These are phyloP conservation scores for Cryptomyrus ogoouensis DNA, from an alignment of 2,113 vertebrate species.

Conservation along the genomic window DNA sequence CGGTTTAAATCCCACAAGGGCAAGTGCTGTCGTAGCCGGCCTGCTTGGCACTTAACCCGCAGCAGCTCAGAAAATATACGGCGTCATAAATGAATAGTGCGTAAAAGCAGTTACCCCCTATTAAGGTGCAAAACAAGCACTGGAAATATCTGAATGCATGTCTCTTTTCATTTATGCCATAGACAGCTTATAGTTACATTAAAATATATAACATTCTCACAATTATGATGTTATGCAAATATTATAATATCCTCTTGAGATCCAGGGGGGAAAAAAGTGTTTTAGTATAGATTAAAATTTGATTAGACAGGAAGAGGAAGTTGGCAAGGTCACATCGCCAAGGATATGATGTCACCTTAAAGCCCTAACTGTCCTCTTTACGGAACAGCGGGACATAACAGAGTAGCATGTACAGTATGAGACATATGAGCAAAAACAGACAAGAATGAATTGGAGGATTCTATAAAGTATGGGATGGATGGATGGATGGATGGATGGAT, in stretches of 20 bases:
- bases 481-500: not conserved
- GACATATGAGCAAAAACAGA: not conserved
- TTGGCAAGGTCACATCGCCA: not conserved
- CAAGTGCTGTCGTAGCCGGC: not conserved
- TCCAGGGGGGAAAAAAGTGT: not conserved
- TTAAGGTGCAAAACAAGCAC: not conserved
- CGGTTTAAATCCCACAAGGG: constrained; percentile 4
- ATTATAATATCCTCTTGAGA: not conserved
- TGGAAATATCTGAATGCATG: not conserved
- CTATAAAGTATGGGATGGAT: not conserved
- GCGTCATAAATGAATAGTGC: not conserved
- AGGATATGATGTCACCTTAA: not conserved
- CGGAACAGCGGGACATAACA: not conserved
- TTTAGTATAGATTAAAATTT: not conserved
- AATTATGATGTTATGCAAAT: not conserved
- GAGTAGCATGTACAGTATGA: not conserved
- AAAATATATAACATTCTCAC: not conserved
- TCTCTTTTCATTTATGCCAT: not conserved
- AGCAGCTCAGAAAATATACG: not conserved
- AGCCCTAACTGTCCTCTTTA: not conserved
- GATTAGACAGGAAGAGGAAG: not conserved
- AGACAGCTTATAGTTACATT: not conserved
- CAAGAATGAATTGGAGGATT: not conserved
- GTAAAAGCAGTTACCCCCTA: not conserved
- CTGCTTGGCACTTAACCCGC: not conserved